Base-by-base conservation (phyloP, 2,797 vertebrate species). In the Champsocephalus esox region DNA sequence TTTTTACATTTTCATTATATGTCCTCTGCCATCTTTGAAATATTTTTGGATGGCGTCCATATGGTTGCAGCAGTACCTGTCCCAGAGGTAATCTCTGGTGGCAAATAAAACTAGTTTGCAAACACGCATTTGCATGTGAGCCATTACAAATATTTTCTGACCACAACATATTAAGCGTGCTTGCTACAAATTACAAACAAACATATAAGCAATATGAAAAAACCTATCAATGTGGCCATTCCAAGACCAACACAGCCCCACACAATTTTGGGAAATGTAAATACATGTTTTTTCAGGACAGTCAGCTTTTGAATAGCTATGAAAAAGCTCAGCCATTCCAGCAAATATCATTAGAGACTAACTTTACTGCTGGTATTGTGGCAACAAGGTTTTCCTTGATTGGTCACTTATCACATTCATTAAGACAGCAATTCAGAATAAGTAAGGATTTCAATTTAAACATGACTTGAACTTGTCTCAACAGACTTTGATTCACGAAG, bases 241-340 rank as follows among this genome's bases (percentile, higher is more conserved):
- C 72, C 65, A 83, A 77, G 81, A 76, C 63, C 75, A 66, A n/a
- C 68, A 87, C 51, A 77, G 76, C 63, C 82, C 71, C 55, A 48
- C 57, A 68, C 80, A 81, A 80, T 80, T 83, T 82, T 76, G 49
- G 85, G 82, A 81, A 87, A 88, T 73, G 82, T 79, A 86, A 87
- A 89, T 83, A 79, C 43, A 80, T 79, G 56, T 78, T 76, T 73
- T 46, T 75, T 67, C 79, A 77, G 64, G 80, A 70, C 78, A 67
- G 66, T 28, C 59, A 12, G 59, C 61, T 82, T 81, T 73, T 79
- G 52, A 75, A 67, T 48, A 19, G 60, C 67, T 66, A 73, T 78
- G 82, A 71, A 84, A 79, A 77, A 38, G 41, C 7, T 28, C 65
- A 74, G 62, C 65, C 83, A 52, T 56, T 68, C 32, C 19, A 80